Base-by-base conservation (phyloP, 1,140 invertebrate genomes). In the Prorops nasuta region DNA sequence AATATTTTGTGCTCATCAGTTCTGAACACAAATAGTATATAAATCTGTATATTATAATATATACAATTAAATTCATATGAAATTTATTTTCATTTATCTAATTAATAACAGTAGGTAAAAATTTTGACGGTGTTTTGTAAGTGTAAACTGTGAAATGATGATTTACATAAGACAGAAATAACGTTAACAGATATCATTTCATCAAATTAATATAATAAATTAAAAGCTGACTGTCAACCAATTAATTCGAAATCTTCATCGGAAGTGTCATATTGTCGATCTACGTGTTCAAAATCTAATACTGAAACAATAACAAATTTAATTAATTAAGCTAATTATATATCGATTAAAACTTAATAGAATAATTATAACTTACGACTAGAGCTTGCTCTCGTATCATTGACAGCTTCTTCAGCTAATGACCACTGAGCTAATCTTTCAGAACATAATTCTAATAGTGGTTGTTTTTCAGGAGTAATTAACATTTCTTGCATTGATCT, bases 401-500 rank as follows among this genome's bases (percentile, higher is more conserved):
- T 63, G 21, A 72, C 69, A 44, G 69, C 67, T 49, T 77, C 77
- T 55, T 76, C 71, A 21, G 64, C 68, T 6, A 82, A 82, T 56
- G 79, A 83, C 87, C 87, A 91, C 54, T 89, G 82, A 19, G 81
- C 75, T 12, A 88, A 86, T 56, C 84, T 78, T 44, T 88, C 83
- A 47, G 84, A 79, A 51, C 84, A 85, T 14, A 93, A 75, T 79
- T 92, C 90, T 71, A 93, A 91, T n/a, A 94, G 64, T 2, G 90
- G 84, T 63, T 91, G 88, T 24, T 81, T 84, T 60, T 90, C 86
- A 2, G 80, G 65, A 31, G 72, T 68, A 56, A 90, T 84, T 37
- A 92, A 71, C 51, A 84, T 80, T 43, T 82, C 79, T 71, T 86
- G 81, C 60, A 92, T 84, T 40, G 81, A 79, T 36, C 77, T 72